These are phyloP conservation scores for Drosophila watanabei DNA, from an alignment of 1,140 invertebrate species.

Conservation along the genomic window DNA sequence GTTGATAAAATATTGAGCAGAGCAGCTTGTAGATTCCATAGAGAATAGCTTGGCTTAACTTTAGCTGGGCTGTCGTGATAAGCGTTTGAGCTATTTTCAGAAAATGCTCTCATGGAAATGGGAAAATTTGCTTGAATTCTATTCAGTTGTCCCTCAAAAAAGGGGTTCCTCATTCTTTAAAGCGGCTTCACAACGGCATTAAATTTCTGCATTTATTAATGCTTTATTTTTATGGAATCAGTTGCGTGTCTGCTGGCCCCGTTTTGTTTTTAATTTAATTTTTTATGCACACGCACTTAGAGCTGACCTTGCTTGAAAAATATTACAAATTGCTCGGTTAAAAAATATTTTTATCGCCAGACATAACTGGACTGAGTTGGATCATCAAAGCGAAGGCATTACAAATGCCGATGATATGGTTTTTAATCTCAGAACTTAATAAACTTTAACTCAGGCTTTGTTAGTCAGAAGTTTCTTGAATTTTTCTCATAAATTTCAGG, in stretches of 20 bases:
- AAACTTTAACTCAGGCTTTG: constrained; percentile 16
- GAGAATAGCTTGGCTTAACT: constrained; percentile 1
- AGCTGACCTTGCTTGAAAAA: constrained; percentile 21
- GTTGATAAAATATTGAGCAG: constrained; percentile 73
- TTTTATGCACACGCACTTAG: constrained; percentile 17
- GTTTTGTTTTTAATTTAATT: constrained; percentile 13
- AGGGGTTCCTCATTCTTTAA: constrained; percentile 40
- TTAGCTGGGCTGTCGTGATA: constrained; percentile 52
- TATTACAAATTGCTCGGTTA: constrained; percentile 2
- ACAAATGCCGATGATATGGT: constrained; percentile 25
- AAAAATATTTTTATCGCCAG: constrained; percentile 19
- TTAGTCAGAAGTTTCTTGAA: background rate
- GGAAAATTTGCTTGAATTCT: constrained; percentile 21
- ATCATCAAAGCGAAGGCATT: constrained; percentile 18
- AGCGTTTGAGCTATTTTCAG: constrained; percentile 64
- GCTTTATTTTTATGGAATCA: background rate
- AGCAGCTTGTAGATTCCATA: constrained; percentile 33
- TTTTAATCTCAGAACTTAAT: constrained; percentile 1
- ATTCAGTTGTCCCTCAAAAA: constrained; percentile 27
- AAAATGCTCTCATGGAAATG: constrained; percentile 52
- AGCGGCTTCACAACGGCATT: constrained; percentile 28
- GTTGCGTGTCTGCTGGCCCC: constrained; percentile 19
- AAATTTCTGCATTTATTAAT: constrained; percentile 32
- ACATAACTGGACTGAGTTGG: constrained; percentile 9
- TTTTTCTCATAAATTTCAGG: background rate